phyloP scores from a whole-genome alignment of 2,113 vertebrate genomes.

The Edolisoma coerulescens region DNA sequence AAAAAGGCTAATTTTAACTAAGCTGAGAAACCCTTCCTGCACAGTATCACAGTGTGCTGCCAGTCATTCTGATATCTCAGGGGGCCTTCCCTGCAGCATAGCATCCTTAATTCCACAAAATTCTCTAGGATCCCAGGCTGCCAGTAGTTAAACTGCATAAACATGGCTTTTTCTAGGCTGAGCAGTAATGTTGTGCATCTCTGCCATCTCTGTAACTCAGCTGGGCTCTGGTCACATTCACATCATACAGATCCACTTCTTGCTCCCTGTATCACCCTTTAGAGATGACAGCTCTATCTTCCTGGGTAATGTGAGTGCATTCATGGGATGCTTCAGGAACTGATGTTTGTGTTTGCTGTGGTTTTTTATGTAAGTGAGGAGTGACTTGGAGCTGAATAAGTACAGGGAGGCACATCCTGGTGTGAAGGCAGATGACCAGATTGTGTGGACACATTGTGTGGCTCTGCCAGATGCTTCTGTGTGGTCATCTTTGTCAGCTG shows the following conservation, averaged over 20 bases:
- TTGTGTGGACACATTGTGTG: accelerated
- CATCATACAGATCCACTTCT: background rate
- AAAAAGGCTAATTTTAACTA: conserved; percentile 18
- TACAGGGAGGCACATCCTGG: accelerated
- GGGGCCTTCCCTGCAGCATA: background rate
- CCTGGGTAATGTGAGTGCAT: background rate
- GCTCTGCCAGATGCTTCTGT: background rate
- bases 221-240: background rate
- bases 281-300: background rate
- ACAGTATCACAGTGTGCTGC: background rate
- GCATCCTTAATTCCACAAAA: background rate
- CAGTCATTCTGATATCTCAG: background rate
- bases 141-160: background rate
- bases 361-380: background rate
- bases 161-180: background rate
- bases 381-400: background rate
- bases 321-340: background rate
- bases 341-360: background rate
- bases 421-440: background rate
- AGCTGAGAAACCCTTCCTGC: background rate
- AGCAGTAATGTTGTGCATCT: background rate
- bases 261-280: background rate
- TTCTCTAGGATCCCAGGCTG: background rate
- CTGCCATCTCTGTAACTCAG: background rate
- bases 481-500: background rate